Conservation (phyloP, 2,888 invertebrate species). For the Caenorhabditis sp. region DNA sequence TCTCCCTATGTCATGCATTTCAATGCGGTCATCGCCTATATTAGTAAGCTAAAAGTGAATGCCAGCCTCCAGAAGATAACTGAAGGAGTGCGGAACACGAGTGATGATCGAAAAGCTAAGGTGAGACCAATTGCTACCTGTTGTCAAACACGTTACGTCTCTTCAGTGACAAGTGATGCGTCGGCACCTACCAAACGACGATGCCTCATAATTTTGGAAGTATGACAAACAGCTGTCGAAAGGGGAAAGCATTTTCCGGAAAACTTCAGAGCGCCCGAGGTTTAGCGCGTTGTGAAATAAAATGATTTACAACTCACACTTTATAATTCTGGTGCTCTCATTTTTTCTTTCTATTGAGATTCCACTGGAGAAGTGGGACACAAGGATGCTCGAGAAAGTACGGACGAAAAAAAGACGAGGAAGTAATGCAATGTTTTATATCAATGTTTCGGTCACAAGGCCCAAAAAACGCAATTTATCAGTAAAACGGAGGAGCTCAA, state of each 20-base stretch:
- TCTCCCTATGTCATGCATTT: constrained; percentile 40
- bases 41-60: background rate
- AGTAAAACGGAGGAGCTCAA: background rate
- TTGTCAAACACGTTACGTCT: constrained; percentile 47
- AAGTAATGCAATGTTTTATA: background rate
- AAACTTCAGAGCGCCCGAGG: background rate
- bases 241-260: constrained; percentile 1
- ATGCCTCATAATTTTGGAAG: constrained; percentile 49
- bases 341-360: constrained; percentile 10
- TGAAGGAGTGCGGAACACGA: background rate
- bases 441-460: background rate
- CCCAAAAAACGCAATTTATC: background rate
- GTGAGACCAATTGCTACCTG: constrained; percentile 44
- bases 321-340: constrained; percentile 18
- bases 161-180: constrained; percentile 42
- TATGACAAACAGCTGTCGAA: constrained; percentile 52
- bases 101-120: constrained; percentile 4
- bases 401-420: background rate
- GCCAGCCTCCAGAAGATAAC: no score
- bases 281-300: background rate
- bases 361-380: constrained; percentile 6
- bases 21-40: background rate
- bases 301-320: constrained; percentile 46
- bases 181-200: constrained; percentile 35
- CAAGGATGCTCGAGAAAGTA: constrained; percentile 7